Evolutionary conservation across 2,888 invertebrate species (phyloP).

Genomic region (Euproctis similis): DNA sequence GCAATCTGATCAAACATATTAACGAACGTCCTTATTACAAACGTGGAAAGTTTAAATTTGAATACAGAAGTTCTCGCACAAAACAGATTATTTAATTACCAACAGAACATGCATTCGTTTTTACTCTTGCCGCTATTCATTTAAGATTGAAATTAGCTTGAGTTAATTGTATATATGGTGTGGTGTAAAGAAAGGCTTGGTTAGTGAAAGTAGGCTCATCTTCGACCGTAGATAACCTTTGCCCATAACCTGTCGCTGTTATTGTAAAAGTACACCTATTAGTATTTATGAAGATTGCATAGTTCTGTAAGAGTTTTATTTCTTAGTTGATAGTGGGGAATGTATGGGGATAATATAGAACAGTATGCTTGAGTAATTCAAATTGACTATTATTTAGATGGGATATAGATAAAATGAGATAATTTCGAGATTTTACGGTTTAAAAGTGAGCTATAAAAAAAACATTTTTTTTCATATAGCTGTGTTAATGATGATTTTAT

Average conservation of each 20-base stretch:
- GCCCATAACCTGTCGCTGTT: constrained; percentile 55
- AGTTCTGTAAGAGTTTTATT: constrained; percentile 22
- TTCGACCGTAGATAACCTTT: constrained; percentile 60
- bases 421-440: neutral
- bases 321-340: constrained; percentile 10
- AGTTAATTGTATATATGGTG: neutral
- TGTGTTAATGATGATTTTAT: too few relatives aligned
- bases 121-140: neutral
- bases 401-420: neutral
- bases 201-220: constrained; percentile 67
- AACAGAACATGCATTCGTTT: constrained; percentile 9
- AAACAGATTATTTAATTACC: constrained; percentile 28
- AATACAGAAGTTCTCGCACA: constrained; percentile 24
- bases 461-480: too few relatives aligned
- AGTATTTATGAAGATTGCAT: constrained; percentile 34
- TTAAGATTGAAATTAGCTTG: constrained; percentile 9
- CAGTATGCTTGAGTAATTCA: constrained; percentile 1
- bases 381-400: neutral
- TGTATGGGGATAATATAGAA: constrained; percentile 11
- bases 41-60: constrained; percentile 18
- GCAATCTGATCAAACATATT: constrained; percentile 18
- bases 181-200: constrained; percentile 30
- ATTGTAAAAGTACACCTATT: constrained; percentile 60
- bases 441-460: too few relatives aligned
- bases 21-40: constrained; percentile 7